Conservation (phyloP, 2,113 vertebrate genomes). For the Ancistrus triradiatus region DNA sequence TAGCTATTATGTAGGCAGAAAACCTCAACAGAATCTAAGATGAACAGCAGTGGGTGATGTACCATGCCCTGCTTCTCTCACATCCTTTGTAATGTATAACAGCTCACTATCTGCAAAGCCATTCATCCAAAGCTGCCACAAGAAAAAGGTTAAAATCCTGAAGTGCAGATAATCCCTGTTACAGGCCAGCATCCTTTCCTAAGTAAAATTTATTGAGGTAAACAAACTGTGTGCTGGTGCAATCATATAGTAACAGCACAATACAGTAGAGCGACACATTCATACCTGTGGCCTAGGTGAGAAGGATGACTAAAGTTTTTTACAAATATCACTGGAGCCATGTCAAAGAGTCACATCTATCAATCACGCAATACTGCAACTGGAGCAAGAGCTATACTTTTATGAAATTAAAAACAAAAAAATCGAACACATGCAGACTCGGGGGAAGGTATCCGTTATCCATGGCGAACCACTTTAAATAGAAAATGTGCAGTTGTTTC, state of each 20-base stretch:
- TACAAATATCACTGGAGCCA: neutral
- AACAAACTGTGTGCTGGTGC: neutral
- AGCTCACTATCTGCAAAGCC: conserved; percentile 12
- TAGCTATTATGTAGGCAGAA: too few relatives aligned
- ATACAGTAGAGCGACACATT: neutral
- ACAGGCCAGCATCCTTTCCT: too few relatives aligned
- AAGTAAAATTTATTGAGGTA: conserved; percentile 34
- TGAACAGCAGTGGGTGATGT: too few relatives aligned
- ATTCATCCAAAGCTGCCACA: conserved; percentile 19
- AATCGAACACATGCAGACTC: conserved; percentile 24
- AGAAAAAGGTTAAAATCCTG: conserved; percentile 34
- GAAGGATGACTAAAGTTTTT: neutral
- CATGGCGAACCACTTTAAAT: conserved; percentile 9
- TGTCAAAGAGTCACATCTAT: conserved; percentile 30
- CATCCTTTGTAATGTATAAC: neutral
- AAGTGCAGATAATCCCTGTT: conserved; percentile 39
- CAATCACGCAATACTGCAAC: conserved; percentile 23
- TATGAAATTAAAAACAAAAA: conserved; percentile 18
- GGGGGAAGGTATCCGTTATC: conserved; percentile 42
- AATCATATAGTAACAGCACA: conserved; percentile 18
- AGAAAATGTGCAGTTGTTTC: conserved; percentile 28
- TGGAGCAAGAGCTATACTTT: conserved; percentile 26
- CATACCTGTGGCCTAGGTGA: neutral
- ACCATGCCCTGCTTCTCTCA: too few relatives aligned
- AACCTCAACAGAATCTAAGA: too few relatives aligned